phyloP scores from a whole-genome alignment of 1,140 invertebrate genomes.

The Bombus sibiricus region DNA sequence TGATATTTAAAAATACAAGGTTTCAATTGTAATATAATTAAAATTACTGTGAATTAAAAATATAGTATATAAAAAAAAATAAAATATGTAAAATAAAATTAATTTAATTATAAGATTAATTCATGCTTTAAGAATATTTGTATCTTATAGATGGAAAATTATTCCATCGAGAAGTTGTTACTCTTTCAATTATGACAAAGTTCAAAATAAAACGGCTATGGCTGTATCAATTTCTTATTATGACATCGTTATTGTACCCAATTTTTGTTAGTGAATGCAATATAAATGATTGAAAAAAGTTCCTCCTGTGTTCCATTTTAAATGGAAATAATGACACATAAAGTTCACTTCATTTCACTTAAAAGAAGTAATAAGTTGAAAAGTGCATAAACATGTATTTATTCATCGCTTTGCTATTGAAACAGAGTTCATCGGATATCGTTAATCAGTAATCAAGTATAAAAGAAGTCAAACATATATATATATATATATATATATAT shows the following conservation, averaged over 20 bases:
- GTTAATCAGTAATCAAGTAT: not conserved
- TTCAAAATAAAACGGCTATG: too few relatives aligned
- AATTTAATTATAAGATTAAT: too few relatives aligned
- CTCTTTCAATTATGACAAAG: too few relatives aligned
- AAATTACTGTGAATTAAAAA: too few relatives aligned
- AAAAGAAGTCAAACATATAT: conserved; percentile 29
- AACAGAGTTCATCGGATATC: not conserved
- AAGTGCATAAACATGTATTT: not conserved
- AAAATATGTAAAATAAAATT: too few relatives aligned
- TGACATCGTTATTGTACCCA: not conserved
- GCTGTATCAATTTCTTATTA: not conserved
- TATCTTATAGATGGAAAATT: too few relatives aligned
- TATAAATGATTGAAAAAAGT: not conserved
- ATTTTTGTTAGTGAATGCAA: not conserved
- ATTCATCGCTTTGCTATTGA: conserved; percentile 13
- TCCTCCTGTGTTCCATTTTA: not conserved
- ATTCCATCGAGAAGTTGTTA: too few relatives aligned
- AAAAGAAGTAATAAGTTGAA: not conserved
- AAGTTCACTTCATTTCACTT: not conserved
- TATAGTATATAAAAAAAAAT: too few relatives aligned
- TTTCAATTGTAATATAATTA: too few relatives aligned
- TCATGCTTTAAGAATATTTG: too few relatives aligned
- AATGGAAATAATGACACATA: not conserved
- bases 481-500: conserved; percentile 8
- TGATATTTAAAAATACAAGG: too few relatives aligned